Conservation (phyloP, 2,888 invertebrate genomes). For the Lapara coniferarum region DNA sequence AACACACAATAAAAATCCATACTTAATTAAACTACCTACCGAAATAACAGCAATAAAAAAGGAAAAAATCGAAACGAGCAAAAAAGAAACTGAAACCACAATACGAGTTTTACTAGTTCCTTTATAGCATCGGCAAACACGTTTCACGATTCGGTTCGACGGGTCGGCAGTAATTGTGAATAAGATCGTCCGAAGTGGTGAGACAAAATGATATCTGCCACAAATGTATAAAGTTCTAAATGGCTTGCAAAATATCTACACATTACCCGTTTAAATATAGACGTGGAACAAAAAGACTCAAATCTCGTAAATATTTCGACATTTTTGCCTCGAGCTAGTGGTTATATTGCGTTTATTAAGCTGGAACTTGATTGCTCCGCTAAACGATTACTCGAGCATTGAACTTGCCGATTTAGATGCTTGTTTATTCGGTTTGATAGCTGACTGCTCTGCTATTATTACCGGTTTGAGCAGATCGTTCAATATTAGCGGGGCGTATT, state of each 20-base stretch:
- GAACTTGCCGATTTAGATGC: conserved; percentile 63
- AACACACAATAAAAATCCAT: conserved; percentile 49
- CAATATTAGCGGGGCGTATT: neutral
- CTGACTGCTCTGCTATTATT: conserved; percentile 25
- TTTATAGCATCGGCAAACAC: conserved; percentile 71
- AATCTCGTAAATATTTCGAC: conserved; percentile 74
- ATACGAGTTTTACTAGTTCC: conserved; percentile 71
- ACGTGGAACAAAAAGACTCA: conserved; percentile 65
- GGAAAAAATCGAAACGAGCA: conserved; percentile 43
- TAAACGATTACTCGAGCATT: conserved; percentile 68
- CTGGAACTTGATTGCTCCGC: conserved; percentile 64
- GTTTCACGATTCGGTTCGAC: conserved; percentile 65
- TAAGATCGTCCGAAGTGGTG: conserved; percentile 49
- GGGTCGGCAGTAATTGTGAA: conserved; percentile 53
- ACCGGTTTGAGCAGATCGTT: neutral
- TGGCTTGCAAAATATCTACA: conserved; percentile 52
- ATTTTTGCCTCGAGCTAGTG: conserved; percentile 66
- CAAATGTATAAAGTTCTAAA: conserved; percentile 54
- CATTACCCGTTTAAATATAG: conserved; percentile 59
- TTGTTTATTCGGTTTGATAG: conserved; percentile 38
- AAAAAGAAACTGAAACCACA: conserved; percentile 59
- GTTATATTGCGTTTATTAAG: conserved; percentile 74
- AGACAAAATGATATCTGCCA: conserved; percentile 57
- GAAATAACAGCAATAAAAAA: conserved; percentile 44
- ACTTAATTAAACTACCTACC: conserved; percentile 43